These are phyloP conservation scores for Diadema setosum DNA, from an alignment of 35 echinoderm and acorn worm genomes.

Conservation along the genomic window DNA sequence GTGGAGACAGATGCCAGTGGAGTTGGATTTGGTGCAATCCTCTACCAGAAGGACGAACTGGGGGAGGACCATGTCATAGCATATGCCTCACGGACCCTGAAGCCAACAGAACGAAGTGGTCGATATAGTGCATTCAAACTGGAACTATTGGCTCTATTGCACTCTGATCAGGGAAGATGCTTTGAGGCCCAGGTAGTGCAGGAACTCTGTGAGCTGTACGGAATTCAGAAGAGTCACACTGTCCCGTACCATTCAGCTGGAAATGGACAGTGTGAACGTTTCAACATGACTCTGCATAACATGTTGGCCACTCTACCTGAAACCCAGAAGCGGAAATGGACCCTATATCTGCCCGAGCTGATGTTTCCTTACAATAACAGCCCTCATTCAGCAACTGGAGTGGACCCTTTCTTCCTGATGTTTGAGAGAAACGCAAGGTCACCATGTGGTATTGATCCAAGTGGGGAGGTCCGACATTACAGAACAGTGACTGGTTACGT, in stretches of 20 bases:
- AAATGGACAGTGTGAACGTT: slow-evolving; percentile 13
- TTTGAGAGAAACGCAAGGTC: background rate
- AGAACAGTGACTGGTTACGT: background rate
- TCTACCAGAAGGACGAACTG: too few species aligned
- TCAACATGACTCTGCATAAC: slow-evolving; percentile 57
- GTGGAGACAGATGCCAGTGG: too few species aligned
- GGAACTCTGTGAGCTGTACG: slow-evolving; percentile 28
- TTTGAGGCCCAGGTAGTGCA: background rate
- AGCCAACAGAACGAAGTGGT: too few species aligned
- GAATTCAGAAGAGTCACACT: slow-evolving; percentile 31
- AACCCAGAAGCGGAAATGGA: slow-evolving; percentile 37
- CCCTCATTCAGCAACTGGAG: background rate
- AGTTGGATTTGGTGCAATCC: too few species aligned
- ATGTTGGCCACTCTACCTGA: slow-evolving; percentile 8
- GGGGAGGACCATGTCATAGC: too few species aligned
- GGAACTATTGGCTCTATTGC: too few species aligned
- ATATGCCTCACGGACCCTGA: too few species aligned
- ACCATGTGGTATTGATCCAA: background rate
- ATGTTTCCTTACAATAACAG: slow-evolving; percentile 59
- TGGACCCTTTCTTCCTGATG: slow-evolving; percentile 24
- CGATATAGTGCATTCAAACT: too few species aligned
- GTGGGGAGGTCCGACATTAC: background rate
- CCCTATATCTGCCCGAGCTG: slow-evolving; percentile 22
- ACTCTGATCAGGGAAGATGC: background rate
- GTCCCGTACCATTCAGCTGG: too few species aligned